Evolutionary conservation across 1,140 invertebrate genomes (phyloP).

Genomic region (Apis dorsata): DNA sequence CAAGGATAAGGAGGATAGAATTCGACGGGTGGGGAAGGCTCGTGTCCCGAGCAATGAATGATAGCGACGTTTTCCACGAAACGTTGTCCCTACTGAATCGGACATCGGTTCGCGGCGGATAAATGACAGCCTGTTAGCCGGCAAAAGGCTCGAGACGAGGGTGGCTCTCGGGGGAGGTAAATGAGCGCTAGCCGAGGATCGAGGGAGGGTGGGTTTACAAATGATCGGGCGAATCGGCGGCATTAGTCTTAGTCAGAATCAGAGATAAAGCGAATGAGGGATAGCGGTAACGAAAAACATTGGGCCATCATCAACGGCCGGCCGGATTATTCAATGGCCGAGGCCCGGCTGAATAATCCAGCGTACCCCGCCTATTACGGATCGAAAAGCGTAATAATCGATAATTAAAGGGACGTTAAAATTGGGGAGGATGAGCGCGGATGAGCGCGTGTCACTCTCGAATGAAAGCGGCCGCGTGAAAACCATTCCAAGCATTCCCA

Average conservation of each 20-base stretch:
- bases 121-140: conserved; percentile 66
- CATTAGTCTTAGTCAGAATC: conserved; percentile 77
- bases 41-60: conserved; percentile 12
- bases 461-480: conserved; percentile 5
- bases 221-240: conserved; percentile 72
- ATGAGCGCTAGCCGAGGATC: conserved; percentile 48
- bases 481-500: neutral
- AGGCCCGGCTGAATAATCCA: conserved; percentile 55
- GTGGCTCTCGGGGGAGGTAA: conserved; percentile 52
- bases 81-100: conserved; percentile 47
- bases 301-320: conserved; percentile 33
- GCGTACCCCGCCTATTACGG: conserved; percentile 35
- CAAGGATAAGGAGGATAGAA: neutral
- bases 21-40: neutral
- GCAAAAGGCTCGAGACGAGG: conserved; percentile 62
- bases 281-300: conserved; percentile 66
- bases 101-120: conserved; percentile 62
- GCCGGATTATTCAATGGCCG: conserved; percentile 56
- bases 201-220: conserved; percentile 68
- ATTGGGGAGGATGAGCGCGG: neutral
- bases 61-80: conserved; percentile 49
- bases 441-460: neutral
- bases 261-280: conserved; percentile 74
- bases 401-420: conserved; percentile 52
- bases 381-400: conserved; percentile 53